A percentile compares a stretch with the other conserved stretches of the same genome.
phyloP scores from a whole-genome alignment of 2,888 invertebrate species.

The Linhomoeus sp. region DNA sequence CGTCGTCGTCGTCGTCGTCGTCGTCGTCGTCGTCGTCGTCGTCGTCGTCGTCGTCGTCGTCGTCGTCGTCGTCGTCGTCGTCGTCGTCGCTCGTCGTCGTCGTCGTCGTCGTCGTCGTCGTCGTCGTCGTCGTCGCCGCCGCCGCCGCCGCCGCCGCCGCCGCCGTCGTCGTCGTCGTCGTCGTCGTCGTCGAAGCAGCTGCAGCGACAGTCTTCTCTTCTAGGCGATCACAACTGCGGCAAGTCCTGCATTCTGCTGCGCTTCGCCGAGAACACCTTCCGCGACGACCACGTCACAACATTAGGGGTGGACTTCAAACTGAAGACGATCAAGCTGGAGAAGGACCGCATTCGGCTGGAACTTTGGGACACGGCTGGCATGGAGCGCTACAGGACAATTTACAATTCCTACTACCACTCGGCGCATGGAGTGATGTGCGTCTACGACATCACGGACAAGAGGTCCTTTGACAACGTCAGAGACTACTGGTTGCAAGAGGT shows the following conservation, averaged over 20 bases:
- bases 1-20: too few relatives aligned
- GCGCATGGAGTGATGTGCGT: constrained; percentile 28
- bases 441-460: constrained; percentile 21
- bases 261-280: constrained; percentile 24
- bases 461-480: constrained; percentile 22
- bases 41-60: too few relatives aligned
- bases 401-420: constrained; percentile 28
- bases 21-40: too few relatives aligned
- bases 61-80: too few relatives aligned
- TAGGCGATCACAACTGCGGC: constrained; percentile 26
- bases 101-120: too few relatives aligned
- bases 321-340: constrained; percentile 27
- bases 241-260: constrained; percentile 26
- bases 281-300: constrained; percentile 19
- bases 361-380: constrained; percentile 24
- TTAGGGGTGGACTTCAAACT: constrained; percentile 28
- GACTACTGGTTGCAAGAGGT: constrained; percentile 26
- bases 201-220: too few relatives aligned
- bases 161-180: too few relatives aligned
- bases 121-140: too few relatives aligned
- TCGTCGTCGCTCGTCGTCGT: too few relatives aligned
- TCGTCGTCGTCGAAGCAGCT: too few relatives aligned
- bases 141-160: too few relatives aligned
- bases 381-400: constrained; percentile 25
- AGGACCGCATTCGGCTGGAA: constrained; percentile 16